phyloP scores from a whole-genome alignment of 2,113 vertebrate genomes.

The Ancistrus triradiatus region DNA sequence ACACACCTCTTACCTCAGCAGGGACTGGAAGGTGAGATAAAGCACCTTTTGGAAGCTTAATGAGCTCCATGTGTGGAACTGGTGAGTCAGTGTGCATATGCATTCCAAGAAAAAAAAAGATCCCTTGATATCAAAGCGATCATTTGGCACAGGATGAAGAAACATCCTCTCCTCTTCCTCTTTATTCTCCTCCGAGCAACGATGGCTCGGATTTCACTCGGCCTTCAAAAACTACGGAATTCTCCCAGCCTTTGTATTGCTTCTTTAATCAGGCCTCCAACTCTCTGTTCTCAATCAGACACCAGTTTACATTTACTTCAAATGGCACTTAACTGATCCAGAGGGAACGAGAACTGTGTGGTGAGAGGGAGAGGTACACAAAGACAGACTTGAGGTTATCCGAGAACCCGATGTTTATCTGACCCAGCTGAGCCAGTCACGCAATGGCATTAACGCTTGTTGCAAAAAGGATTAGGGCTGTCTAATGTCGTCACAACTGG shows the following conservation, averaged over 20 bases:
- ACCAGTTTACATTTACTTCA: conserved; percentile 49
- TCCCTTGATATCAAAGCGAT: conserved; percentile 55
- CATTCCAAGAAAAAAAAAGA: conserved; percentile 27
- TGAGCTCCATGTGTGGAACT: conserved; percentile 51
- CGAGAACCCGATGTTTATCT: conserved; percentile 21
- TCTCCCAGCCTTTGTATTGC: conserved; percentile 31
- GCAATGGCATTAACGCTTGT: too few relatives aligned
- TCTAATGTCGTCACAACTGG: too few relatives aligned
- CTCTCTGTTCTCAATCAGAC: conserved; percentile 59
- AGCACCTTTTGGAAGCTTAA: conserved; percentile 50
- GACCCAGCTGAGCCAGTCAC: conserved; percentile 15
- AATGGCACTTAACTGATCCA: conserved; percentile 46
- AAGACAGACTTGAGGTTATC: background rate
- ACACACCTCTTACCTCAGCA: conserved; percentile 34
- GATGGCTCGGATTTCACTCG: conserved; percentile 54
- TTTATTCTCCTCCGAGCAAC: conserved; percentile 38
- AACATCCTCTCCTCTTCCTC: conserved; percentile 8
- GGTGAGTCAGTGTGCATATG: conserved; percentile 55
- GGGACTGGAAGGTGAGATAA: conserved; percentile 51
- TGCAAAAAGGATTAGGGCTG: too few relatives aligned
- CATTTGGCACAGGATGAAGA: conserved; percentile 65
- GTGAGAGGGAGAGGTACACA: conserved; percentile 8
- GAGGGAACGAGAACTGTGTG: conserved; percentile 34
- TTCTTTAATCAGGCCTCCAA: conserved; percentile 38
- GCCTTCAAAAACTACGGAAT: conserved; percentile 53